phyloP scores from a whole-genome alignment of 2,888 invertebrate genomes.

The Lordiphosa andalusiaca region DNA sequence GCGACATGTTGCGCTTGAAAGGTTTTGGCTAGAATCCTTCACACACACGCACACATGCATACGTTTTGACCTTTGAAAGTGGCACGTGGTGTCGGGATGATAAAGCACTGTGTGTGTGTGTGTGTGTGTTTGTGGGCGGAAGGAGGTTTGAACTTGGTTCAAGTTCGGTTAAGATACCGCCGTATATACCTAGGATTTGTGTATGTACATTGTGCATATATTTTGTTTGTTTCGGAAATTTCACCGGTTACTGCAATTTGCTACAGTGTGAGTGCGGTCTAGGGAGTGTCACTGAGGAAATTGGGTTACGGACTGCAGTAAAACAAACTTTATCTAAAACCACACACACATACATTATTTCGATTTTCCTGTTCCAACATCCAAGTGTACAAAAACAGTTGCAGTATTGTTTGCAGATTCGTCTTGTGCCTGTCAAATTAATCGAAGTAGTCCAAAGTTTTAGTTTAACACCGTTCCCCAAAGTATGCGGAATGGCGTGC shows the following conservation, averaged over 20 bases:
- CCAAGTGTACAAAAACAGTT: no score
- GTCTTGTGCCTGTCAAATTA: no score
- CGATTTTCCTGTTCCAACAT: no score
- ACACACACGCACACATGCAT: conserved; percentile 11
- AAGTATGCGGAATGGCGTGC: no score
- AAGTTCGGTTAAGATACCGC: conserved; percentile 11
- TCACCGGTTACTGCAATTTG: conserved; percentile 7
- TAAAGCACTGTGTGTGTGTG: conserved; percentile 27
- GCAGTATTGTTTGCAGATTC: no score
- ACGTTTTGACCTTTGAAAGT: conserved; percentile 50
- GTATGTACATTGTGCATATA: conserved; percentile 5
- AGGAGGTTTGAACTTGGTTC: conserved; percentile 20
- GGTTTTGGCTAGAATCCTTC: conserved; percentile 36
- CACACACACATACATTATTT: no score
- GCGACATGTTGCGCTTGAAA: conserved; percentile 72
- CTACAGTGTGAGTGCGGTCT: conserved; percentile 3
- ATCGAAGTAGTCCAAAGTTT: no score
- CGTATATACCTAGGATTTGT: neutral
- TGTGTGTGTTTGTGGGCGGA: conserved; percentile 11
- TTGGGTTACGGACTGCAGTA: conserved; percentile 30
- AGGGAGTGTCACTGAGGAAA: conserved; percentile 7
- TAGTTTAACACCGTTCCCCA: no score
- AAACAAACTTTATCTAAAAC: conserved; percentile 16
- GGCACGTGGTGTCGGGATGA: conserved; percentile 41
- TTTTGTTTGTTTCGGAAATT: conserved; percentile 24